Percentiles rank a stretch among this genome's conserved stretches.
These are phyloP conservation scores for Shinisaurus crocodilurus DNA, from an alignment of 2,113 vertebrate genomes.

Conservation along the genomic window DNA sequence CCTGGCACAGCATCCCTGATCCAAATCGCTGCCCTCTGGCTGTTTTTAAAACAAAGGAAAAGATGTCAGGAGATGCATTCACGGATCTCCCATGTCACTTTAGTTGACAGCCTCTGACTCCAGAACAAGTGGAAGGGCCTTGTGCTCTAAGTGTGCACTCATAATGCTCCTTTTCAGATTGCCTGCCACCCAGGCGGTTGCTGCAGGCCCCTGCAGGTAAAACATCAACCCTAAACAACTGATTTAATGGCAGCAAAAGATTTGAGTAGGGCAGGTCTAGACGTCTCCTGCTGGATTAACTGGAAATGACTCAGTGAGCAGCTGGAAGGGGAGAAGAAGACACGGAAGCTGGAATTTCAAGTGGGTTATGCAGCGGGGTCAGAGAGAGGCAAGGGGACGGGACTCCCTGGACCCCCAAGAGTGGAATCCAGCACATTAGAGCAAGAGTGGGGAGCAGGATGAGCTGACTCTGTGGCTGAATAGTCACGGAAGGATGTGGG, in stretches of 20 bases:
- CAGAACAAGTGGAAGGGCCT: neutral
- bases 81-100: neutral
- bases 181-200: neutral
- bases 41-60: neutral
- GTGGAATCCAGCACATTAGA: neutral
- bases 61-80: neutral
- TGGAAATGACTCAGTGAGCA: slow-evolving; percentile 20
- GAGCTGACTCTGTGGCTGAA: neutral
- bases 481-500: neutral
- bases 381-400: neutral
- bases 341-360: slow-evolving; percentile 27
- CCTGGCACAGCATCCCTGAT: neutral
- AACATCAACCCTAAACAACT: slow-evolving; percentile 5
- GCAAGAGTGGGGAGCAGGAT: neutral
- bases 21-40: neutral
- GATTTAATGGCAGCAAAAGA: slow-evolving; percentile 5
- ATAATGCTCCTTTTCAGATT: neutral
- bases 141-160: neutral
- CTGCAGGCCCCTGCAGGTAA: slow-evolving; percentile 15
- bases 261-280: slow-evolving; percentile 28
- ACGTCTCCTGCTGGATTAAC: slow-evolving; percentile 35
- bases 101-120: no score
- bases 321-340: slow-evolving; percentile 18
- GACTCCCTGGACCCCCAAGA: neutral
- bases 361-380: neutral